Evolutionary conservation across 2,797 vertebrate genomes (phyloP), one percentile per base, ranked within the genome.

Genomic region (Erpetoichthys calabaricus): DNA sequence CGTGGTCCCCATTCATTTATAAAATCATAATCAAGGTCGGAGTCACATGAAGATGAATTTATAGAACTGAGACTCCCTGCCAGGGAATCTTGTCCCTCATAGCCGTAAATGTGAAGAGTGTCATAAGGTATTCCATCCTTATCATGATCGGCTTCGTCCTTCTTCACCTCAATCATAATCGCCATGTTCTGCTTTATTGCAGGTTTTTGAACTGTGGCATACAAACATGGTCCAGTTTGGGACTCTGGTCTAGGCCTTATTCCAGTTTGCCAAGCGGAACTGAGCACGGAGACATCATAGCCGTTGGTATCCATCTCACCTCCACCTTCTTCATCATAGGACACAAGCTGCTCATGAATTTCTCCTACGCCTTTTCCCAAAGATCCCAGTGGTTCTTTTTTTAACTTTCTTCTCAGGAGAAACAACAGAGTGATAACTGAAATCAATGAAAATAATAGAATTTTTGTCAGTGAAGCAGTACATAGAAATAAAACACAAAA

Each of bases 221-320:
- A 96, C 0, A 83, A 64, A 0, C 75, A 67, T 0, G 88, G 84
- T 51, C 74, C 79, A 0, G 67, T 59, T 8, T 7, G 56, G 0
- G 58, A 10, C 1, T 84, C 77, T 10, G 53, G 57, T 2, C 54
- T 43, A 0, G 70, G 43, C 57, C 85, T 69, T 44, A 81, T 67
- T 6, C 80, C 68, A 0, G 88, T 86, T 1, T 77, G 74, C 54
- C 88, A 86, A 2, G 80, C 91, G 0, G 92, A 94, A 52, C 88
- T 87, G 67, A 99, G 86, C 72, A 98, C 89, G 0, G 92, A 93
- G 10, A 98, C 92, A 0, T 99, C 94, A 1, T 96, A 99, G 63
- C 93, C 90, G 25, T 90, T 95, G 49, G 94, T 99, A 73, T 99
- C 95, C 95, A 98, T 99, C 78, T 99, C 95, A 3, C 95, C 95